These are phyloP conservation scores for Notarius quadriscutis DNA, from an alignment of 2,113 vertebrate species.

Conservation along the genomic window DNA sequence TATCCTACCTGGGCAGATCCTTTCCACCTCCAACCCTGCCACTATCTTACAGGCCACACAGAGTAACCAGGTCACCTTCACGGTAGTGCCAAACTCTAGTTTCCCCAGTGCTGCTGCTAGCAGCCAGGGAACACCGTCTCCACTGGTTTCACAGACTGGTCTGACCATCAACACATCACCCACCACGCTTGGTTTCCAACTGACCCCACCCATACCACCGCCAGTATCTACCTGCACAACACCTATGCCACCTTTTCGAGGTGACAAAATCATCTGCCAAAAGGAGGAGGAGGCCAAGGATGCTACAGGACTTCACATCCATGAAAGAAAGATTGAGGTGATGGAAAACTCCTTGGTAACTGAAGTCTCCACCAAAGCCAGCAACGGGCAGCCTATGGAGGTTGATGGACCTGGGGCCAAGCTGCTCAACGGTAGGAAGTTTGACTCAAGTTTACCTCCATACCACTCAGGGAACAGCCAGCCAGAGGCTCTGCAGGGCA, in stretches of 20 bases:
- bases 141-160: conserved; percentile 79
- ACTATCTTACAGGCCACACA: conserved; percentile 91
- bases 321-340: conserved; percentile 97
- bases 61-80: conserved; percentile 95
- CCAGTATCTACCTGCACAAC: conserved; percentile 76
- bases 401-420: conserved; percentile 81
- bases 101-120: conserved; percentile 86
- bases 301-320: conserved; percentile 94
- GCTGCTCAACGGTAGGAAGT: conserved; percentile 97
- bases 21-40: conserved; percentile 86
- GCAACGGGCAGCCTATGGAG: conserved; percentile 89
- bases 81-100: conserved; percentile 97
- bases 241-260: conserved; percentile 86
- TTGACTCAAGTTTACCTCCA: conserved; percentile 97
- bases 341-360: conserved; percentile 95
- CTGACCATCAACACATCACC: conserved; percentile 78
- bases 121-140: conserved; percentile 85
- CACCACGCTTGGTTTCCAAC: conserved; percentile 81
- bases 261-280: conserved; percentile 99
- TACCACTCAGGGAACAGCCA: conserved; percentile 99
- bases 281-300: conserved; percentile 99
- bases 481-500: conserved; percentile 80
- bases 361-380: conserved; percentile 82
- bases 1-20: conserved; percentile 89
- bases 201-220: conserved; percentile 76